Base-by-base conservation (phyloP, 2,797 vertebrate genomes). In the Chromis chromis region DNA sequence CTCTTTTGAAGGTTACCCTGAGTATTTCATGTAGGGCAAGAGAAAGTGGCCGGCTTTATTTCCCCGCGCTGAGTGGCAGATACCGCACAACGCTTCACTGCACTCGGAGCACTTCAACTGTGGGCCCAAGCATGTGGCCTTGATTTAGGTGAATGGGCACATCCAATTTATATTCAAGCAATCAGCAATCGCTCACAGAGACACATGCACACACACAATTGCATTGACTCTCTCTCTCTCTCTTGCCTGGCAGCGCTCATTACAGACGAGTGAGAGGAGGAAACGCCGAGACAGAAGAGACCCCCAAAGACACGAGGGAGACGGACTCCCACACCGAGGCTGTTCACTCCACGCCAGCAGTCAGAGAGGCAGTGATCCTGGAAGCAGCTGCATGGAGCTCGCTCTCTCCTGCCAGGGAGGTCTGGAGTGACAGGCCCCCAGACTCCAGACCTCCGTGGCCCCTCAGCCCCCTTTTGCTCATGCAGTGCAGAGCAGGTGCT, bases 141-240 rank as follows among this genome's bases (percentile, higher is more conserved):
- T 92, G 91, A 93, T 92, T 93, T 91, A 92, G 90, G 87, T 89
- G 91, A 92, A 89, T 85, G 86, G 89, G 88, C 89, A 89, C 84
- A 85, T 87, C 84, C 83, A 84, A 89, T 90, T 89, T 88, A 89
- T 89, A 90, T 90, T 91, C 87, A 84, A 78, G 88, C 86, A 91
- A 90, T 91, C 88, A 88, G 83, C 85, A 80, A 87, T 90, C 65
- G 50, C 78, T 87, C 85, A 83, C 76, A 85, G 71, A 88, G 74
- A 89, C 86, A 86, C 83, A 86, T 62, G 68, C 73, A 72, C 71
- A 40, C 73, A 63, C 74, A 85, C 70, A 67, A 56, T 67, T 60
- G 11, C 81, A 59, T n/a, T 53, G 61, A 59, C 74, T 82, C 78
- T 49, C 58, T 74, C 53, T 19, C 65, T 68, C 69, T 10, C 48